Percentiles rank a stretch among this genome's conserved stretches.
Conservation (phyloP, 1,140 invertebrate genomes). For the Euglossa dilemma region DNA sequence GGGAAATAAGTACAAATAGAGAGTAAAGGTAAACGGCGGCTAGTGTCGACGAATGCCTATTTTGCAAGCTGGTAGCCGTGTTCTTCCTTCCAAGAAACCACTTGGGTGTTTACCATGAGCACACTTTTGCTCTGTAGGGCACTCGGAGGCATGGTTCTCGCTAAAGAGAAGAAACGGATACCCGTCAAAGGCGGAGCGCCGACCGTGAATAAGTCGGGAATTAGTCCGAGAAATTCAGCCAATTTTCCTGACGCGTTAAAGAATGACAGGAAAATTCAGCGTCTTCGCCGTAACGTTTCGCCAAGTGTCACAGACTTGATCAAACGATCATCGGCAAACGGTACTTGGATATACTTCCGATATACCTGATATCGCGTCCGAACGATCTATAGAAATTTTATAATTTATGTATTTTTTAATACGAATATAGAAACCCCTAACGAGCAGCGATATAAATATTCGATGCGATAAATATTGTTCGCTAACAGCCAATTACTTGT, state of each 20-base stretch:
- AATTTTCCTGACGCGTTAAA: background rate
- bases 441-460: too few relatives aligned
- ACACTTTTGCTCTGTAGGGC: conserved; percentile 66
- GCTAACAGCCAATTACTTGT: too few relatives aligned
- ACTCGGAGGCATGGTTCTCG: conserved; percentile 44
- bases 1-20: conserved; percentile 55
- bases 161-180: conserved; percentile 56
- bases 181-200: conserved; percentile 42
- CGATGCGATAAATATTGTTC: too few relatives aligned
- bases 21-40: conserved; percentile 67
- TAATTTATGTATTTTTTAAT: too few relatives aligned
- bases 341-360: too few relatives aligned
- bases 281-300: too few relatives aligned
- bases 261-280: too few relatives aligned
- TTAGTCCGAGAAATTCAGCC: conserved; percentile 51
- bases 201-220: conserved; percentile 57
- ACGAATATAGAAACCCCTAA: too few relatives aligned
- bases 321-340: too few relatives aligned
- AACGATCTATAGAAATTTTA: too few relatives aligned
- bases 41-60: conserved; percentile 71
- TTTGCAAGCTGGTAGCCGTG: conserved; percentile 77
- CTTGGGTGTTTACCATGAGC: conserved; percentile 71
- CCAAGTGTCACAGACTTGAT: too few relatives aligned
- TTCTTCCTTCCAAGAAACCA: conserved; percentile 72
- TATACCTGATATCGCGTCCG: too few relatives aligned